Evolutionary conservation across 2,113 vertebrate genomes (phyloP).

Genomic region (Clinocottus analis): DNA sequence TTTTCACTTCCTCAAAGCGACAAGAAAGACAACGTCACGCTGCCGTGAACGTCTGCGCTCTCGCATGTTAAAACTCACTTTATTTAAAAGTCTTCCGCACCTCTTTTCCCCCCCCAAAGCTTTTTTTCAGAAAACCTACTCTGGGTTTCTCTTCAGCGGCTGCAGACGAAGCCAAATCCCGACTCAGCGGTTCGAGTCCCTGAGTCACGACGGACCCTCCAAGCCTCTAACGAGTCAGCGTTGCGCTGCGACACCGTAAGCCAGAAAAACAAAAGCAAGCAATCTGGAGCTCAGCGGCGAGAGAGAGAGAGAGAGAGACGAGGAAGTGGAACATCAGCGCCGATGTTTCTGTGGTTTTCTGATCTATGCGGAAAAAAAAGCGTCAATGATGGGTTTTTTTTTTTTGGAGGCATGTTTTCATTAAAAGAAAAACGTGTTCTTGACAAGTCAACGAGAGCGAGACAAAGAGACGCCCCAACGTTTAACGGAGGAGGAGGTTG

Average conservation of each 20-base stretch:
- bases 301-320: too few relatives aligned
- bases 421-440: conserved; percentile 3
- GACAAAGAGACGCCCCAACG: conserved; percentile 15
- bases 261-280: not conserved
- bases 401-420: not conserved
- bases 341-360: not conserved
- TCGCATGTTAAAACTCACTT: conserved; percentile 18
- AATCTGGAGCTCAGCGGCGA: not conserved
- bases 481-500: not conserved
- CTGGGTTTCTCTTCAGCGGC: conserved; percentile 37
- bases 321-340: conserved; percentile 2
- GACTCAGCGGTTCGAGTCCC: conserved; percentile 16
- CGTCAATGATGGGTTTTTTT: not conserved
- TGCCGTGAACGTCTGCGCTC: not conserved
- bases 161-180: conserved; percentile 35
- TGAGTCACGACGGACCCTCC: conserved; percentile 30
- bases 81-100: conserved; percentile 26
- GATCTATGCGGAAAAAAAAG: not conserved
- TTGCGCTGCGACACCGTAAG: not conserved
- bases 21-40: not conserved
- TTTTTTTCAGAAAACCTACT: conserved; percentile 4
- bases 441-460: not conserved
- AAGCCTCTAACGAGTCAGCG: conserved; percentile 13
- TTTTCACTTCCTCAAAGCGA: conserved; percentile 12
- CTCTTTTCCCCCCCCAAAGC: conserved; percentile 9